Conservation (phyloP, 2,888 invertebrate species). For the Ditylenchus weischeri region DNA sequence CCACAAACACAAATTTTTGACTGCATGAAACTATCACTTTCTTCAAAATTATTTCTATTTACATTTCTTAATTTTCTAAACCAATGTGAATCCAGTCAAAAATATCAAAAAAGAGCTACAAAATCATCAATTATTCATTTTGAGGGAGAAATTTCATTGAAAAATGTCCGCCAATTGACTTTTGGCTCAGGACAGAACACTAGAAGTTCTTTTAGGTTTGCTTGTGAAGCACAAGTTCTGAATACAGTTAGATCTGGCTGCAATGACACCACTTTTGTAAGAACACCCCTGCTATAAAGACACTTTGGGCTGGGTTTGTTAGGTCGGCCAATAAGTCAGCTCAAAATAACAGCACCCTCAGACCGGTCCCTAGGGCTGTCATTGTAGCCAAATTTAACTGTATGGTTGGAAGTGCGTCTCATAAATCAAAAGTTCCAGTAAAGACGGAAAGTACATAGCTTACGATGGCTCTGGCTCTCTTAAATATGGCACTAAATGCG, state of each 20-base stretch:
- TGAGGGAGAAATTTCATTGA: neutral
- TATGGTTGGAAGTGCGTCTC: no score
- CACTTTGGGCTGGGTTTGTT: neutral
- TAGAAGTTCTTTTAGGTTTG: neutral
- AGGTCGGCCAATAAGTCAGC: no score
- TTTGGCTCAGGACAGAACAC: constrained; percentile 6
- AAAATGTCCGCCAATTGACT: constrained; percentile 10
- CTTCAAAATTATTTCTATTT: no score
- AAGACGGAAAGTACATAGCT: constrained; percentile 17
- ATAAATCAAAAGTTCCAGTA: constrained; percentile 1
- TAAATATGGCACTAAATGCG: constrained; percentile 22
- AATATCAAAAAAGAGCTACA: neutral
- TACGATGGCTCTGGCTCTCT: constrained; percentile 22
- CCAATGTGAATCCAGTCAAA: no score
- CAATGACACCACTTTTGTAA: no score
- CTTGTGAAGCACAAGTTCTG: neutral
- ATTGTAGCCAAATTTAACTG: no score
- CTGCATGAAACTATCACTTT: no score
- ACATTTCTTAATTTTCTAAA: no score
- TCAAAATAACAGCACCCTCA: no score
- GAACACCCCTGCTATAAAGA: neutral
- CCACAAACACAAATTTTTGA: no score
- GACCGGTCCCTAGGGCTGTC: no score
- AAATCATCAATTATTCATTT: neutral
- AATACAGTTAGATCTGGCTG: no score